A percentile compares a stretch with the other conserved stretches of the same genome.
Evolutionary conservation across 1,140 invertebrate species (phyloP).

Genomic region (Drosophila bipectinata): DNA sequence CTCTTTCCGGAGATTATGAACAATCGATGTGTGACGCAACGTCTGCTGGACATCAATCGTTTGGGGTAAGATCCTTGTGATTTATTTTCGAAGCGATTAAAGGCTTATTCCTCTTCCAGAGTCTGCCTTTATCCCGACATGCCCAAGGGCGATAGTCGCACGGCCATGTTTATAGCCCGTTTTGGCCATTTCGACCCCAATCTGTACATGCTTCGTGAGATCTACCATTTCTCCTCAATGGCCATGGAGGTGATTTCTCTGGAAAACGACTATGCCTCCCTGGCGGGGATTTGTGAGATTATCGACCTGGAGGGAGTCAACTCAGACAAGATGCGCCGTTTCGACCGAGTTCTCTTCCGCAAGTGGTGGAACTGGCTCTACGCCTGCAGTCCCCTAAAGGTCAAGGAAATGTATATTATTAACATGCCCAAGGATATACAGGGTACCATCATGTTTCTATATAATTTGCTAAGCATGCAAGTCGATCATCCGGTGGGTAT

Average conservation of each 20-base stretch:
- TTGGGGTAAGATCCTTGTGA: slow-evolving; percentile 82
- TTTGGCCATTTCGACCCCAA: slow-evolving; percentile 84
- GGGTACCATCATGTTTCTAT: slow-evolving; percentile 63
- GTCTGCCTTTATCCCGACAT: slow-evolving; percentile 72
- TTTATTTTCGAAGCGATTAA: neutral
- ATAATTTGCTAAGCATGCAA: slow-evolving; percentile 67
- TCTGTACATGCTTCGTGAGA: slow-evolving; percentile 81
- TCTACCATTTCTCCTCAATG: slow-evolving; percentile 84
- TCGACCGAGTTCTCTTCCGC: slow-evolving; percentile 84
- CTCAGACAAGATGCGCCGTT: slow-evolving; percentile 84
- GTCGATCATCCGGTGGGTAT: slow-evolving; percentile 67
- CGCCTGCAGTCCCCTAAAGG: slow-evolving; percentile 85
- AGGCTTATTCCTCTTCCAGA: slow-evolving; percentile 21
- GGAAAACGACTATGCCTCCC: slow-evolving; percentile 83
- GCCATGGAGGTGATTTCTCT: slow-evolving; percentile 83
- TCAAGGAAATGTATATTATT: slow-evolving; percentile 85
- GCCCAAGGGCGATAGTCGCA: slow-evolving; percentile 83
- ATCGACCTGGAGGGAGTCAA: slow-evolving; percentile 84
- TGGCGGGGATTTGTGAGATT: slow-evolving; percentile 84
- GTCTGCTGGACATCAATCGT: slow-evolving; percentile 84
- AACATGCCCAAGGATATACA: slow-evolving; percentile 84
- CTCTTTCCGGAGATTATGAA: slow-evolving; percentile 86
- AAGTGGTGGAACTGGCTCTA: slow-evolving; percentile 84
- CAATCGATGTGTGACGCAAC: slow-evolving; percentile 74
- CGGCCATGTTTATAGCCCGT: slow-evolving; percentile 84